Evolutionary conservation across 2,797 vertebrate genomes (phyloP), one percentile per base, ranked within the genome.

Genomic region (Rhyacichthys aspro): DNA sequence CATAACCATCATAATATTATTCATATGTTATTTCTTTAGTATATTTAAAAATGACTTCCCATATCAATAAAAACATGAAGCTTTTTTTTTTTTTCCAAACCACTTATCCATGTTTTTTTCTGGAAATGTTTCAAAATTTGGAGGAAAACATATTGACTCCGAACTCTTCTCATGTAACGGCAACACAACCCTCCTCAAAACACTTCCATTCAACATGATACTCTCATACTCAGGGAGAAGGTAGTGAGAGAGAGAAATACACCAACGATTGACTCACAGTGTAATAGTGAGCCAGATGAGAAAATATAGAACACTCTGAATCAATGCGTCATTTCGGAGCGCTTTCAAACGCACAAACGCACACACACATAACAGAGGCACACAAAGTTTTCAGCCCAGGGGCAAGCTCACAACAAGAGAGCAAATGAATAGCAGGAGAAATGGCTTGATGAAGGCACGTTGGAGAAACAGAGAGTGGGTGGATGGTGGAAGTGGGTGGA

Each of bases 271-370:
- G 88, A 88, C 85, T 87, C 58, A 70, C 79, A 72, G 72, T 87
- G 79, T 88, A 85, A 87, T 86, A 83, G 78, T 82, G 81, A 88
- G 83, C 83, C 82, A 86, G 85, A 89, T 84, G 84, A 85, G 84
- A 88, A 88, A 88, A 89, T 83, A 84, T 88, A 81, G 79, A 87
- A 82, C 75, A 75, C 74, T 66, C 72, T 76, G 80, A 90, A 90
- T 91, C 89, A 83, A 91, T 90, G 87, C 76, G 59, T 89, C 81
- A 89, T 91, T 90, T 89, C 80, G 79, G 79, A 82, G 79, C 19
- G 19, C 75, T 70, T 82, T 70, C 74, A 67, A 67, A 74, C 74
- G 76, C 67, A 66, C 72, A 77, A 16, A 65, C 58, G 62, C 45
- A 45, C 58, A 63, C 45, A 45, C 53, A 39, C 11, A 62, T 43